phyloP scores from a whole-genome alignment of 2,797 vertebrate species.

The Helarctos malayanus region DNA sequence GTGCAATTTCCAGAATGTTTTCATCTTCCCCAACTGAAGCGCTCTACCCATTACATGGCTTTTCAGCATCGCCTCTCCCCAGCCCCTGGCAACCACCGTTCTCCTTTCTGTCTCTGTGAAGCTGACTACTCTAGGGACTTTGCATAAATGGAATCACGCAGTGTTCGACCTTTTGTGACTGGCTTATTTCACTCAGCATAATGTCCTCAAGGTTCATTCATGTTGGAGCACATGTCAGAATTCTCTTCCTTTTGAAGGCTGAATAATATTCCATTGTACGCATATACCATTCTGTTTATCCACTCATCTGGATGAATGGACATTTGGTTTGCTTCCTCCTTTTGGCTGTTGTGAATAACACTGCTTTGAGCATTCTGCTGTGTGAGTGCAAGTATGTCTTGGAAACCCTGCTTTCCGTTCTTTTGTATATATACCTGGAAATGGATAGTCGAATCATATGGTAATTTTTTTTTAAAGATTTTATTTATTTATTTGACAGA shows the following conservation, averaged over 20 bases:
- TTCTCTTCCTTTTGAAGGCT: neutral
- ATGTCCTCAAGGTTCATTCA: neutral
- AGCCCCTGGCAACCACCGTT: no score
- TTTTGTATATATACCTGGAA: neutral
- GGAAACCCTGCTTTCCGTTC: neutral
- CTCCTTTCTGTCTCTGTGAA: neutral
- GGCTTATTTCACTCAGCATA: neutral
- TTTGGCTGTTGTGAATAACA: neutral
- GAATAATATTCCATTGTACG: neutral
- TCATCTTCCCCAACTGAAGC: neutral
- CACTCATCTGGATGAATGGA: neutral
- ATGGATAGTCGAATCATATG: neutral
- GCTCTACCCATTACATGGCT: accelerated
- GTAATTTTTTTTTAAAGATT: neutral
- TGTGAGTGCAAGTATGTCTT: neutral
- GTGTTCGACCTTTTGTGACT: neutral
- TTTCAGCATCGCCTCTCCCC: accelerated
- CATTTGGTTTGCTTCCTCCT: neutral
- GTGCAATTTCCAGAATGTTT: neutral
- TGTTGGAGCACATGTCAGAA: neutral
- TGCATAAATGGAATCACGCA: no score
- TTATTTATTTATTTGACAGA: no score
- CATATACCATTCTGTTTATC: neutral
- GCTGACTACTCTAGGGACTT: no score
- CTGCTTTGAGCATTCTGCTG: neutral